Conservation (phyloP, 2,888 invertebrate genomes). For the Eupsilia transversa region DNA sequence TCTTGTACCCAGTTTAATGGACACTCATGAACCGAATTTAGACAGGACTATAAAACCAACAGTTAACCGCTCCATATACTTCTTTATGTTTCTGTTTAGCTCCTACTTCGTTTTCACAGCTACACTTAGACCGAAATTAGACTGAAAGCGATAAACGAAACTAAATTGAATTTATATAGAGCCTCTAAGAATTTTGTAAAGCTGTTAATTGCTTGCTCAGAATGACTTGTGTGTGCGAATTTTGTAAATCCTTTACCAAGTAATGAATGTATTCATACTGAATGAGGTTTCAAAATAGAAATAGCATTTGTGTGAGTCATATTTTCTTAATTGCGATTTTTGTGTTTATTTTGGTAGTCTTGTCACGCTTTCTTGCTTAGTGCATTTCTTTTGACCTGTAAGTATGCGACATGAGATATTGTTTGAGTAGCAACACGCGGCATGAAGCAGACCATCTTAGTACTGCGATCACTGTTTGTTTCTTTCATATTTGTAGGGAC, state of each 20-base stretch:
- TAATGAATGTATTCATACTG: conserved; percentile 9
- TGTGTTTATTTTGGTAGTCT: not conserved
- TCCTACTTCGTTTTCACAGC: conserved; percentile 38
- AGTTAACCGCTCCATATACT: conserved; percentile 24
- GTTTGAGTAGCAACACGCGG: not conserved
- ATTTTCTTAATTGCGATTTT: not conserved
- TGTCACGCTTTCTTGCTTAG: not conserved
- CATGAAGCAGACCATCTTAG: not conserved
- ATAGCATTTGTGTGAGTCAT: not conserved
- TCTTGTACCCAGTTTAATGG: conserved; percentile 43
- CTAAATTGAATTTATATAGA: conserved; percentile 50
- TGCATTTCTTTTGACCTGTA: not conserved
- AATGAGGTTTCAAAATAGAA: not conserved
- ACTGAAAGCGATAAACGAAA: conserved; percentile 47
- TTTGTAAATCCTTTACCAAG: conserved; percentile 15
- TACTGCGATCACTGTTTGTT: not conserved
- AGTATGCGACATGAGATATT: not conserved
- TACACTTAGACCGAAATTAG: conserved; percentile 43
- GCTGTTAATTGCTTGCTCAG: conserved; percentile 49
- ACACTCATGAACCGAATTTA: conserved; percentile 39
- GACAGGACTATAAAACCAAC: conserved; percentile 49
- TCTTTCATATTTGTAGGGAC: not conserved
- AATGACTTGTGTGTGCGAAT: conserved; percentile 29
- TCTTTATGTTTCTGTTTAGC: conserved; percentile 50
- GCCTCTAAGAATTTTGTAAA: conserved; percentile 33